Conservation (phyloP, 1,140 invertebrate genomes). For the Eueides isabella region DNA sequence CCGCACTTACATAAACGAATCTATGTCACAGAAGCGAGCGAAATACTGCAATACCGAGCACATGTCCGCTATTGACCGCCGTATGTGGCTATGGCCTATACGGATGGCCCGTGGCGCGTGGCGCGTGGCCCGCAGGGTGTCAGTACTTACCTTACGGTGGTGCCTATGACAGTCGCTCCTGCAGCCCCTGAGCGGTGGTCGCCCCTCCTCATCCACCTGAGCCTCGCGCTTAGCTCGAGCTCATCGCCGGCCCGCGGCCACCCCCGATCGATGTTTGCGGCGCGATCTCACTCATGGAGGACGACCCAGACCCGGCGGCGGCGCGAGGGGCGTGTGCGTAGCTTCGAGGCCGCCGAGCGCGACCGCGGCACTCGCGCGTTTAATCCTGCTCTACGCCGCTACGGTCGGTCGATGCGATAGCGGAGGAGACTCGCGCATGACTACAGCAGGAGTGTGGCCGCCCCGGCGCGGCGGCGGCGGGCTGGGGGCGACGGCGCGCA, state of each 20-base stretch:
- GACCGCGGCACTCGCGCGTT: conserved; percentile 70
- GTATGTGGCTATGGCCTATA: conserved; percentile 20
- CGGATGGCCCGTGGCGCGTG: neutral
- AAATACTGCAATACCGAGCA: conserved; percentile 53
- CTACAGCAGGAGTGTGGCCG: conserved; percentile 54
- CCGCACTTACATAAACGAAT: conserved; percentile 69
- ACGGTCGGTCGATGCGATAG: conserved; percentile 64
- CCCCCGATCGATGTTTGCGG: conserved; percentile 54
- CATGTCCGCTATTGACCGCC: conserved; percentile 32
- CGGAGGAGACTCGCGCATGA: conserved; percentile 68
- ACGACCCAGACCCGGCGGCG: conserved; percentile 53
- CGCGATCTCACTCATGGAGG: conserved; percentile 60
- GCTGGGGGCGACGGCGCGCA: conserved; percentile 52
- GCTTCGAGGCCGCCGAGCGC: conserved; percentile 60
- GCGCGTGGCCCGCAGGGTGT: too few relatives aligned
- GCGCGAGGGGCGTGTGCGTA: conserved; percentile 52
- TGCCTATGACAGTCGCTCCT: conserved; percentile 45
- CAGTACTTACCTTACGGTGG: conserved; percentile 49
- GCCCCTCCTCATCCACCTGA: conserved; percentile 55
- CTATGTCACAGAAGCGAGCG: conserved; percentile 54
- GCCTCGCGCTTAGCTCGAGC: conserved; percentile 57
- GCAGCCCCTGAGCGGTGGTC: conserved; percentile 45
- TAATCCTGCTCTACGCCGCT: conserved; percentile 61
- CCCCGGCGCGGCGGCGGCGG: conserved; percentile 45
- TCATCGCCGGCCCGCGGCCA: conserved; percentile 55